Evolutionary conservation across 2,113 vertebrate genomes (phyloP), one percentile per base, ranked within the genome.

Genomic region (Nansenia antarctica): DNA sequence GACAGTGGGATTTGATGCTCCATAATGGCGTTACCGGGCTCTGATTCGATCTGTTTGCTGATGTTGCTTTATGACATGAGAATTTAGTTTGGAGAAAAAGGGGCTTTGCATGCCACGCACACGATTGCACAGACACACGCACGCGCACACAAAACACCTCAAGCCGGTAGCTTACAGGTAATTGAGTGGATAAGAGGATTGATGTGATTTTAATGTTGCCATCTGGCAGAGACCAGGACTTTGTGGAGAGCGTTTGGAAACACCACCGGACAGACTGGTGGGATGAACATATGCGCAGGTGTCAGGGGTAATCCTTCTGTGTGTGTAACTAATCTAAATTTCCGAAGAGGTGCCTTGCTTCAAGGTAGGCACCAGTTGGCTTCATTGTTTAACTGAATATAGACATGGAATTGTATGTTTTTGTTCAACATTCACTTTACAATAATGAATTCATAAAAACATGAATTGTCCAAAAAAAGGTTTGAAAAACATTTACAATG

Each of bases 121-220:
- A 34, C 20, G 26, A 53, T 27, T 24, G 22, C 45, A 15, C 66
- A 18, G 26, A 39, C 18, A 58, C 30, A 53, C 29, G 49, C 42
- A 35, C 45, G 42, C 35, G 9, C 34, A 42, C 47, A 24, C 24
- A 31, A 27, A 18, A 20, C 12, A 66, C 59, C 63, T 74, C 54
- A 32, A 47, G 37, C 65, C 39, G 45, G 27, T 27, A 53, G 32
- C 65, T 72, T 72, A 39, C 59, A 69, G 70, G 62, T 65, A 74
- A 70, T 63, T 67, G 37, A 67, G 26, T 69, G 60, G 39, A 59
- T 73, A 47, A 62, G 55, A 60, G n/a, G 73, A 65, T 65, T 70
- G 45, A 61, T 65, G 62, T 49, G 53, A 9, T 55, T 65, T 76
- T 53, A 67, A 67, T 73, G 55, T 54, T 24, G 58, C 47, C 69